A percentile compares a stretch with the other conserved stretches of the same genome.
Conservation (phyloP, 1,140 invertebrate genomes). For the Acyrthosiphon pisum region DNA sequence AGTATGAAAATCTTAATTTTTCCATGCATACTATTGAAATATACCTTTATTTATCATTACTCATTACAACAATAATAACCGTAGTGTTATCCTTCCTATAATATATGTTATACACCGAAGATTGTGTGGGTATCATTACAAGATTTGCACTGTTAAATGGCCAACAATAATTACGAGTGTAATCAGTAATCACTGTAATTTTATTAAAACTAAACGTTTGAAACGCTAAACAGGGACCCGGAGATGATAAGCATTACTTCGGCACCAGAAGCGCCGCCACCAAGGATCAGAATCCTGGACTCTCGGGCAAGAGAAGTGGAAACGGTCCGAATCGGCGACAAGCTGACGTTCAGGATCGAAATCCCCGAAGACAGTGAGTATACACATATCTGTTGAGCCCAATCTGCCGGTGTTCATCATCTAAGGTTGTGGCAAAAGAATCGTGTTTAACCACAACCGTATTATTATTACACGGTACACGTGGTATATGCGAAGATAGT, state of each 20-base stretch:
- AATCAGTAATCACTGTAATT: not conserved
- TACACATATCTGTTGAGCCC: not conserved
- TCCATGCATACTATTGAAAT: too few species aligned
- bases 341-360: constrained; percentile 93
- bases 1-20: too few species aligned
- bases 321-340: constrained; percentile 92
- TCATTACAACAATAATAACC: too few species aligned
- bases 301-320: constrained; percentile 85
- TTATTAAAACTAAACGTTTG: not conserved
- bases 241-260: constrained; percentile 95
- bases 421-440: not conserved
- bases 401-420: not conserved
- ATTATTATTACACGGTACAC: not conserved
- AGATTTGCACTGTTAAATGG: not conserved
- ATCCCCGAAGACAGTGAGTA: constrained; percentile 92
- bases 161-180: not conserved
- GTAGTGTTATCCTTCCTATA: too few species aligned
- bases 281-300: constrained; percentile 90
- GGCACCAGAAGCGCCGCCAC: constrained; percentile 90
- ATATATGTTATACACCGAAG: not conserved
- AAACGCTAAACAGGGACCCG: constrained; percentile 74
- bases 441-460: not conserved
- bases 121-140: not conserved
- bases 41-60: too few species aligned
- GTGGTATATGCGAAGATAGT: not conserved